Evolutionary conservation across 2,888 invertebrate genomes (phyloP).

Genomic region (Chrysolina oricalcia): DNA sequence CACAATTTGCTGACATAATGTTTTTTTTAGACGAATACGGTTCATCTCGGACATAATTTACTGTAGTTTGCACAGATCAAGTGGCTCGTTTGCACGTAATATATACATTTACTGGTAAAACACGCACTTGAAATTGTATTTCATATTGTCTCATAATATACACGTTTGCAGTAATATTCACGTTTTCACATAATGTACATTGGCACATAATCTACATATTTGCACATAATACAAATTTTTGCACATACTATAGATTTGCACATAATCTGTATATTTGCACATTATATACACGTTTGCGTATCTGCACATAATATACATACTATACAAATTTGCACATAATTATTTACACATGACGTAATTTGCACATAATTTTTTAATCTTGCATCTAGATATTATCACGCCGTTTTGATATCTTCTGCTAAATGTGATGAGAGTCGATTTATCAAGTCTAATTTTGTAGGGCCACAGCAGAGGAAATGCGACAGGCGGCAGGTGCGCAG

Average conservation of each 20-base stretch:
- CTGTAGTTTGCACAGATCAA: too few relatives aligned
- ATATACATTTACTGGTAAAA: not conserved
- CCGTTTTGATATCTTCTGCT: too few relatives aligned
- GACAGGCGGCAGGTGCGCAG: constrained; percentile 77
- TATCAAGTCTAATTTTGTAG: constrained; percentile 70
- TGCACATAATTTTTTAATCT: not conserved
- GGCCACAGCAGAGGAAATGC: constrained; percentile 87
- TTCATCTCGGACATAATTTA: too few relatives aligned
- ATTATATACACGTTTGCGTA: not conserved
- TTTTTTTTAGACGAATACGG: too few relatives aligned
- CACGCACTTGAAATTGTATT: not conserved
- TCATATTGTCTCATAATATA: not conserved
- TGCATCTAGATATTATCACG: not conserved
- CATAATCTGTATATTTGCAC: not conserved
- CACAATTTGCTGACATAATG: too few relatives aligned
- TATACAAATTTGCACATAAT: not conserved
- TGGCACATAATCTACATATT: not conserved
- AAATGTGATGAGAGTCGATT: not conserved
- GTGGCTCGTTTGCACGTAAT: not conserved
- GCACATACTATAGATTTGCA: not conserved
- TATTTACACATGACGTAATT: not conserved
- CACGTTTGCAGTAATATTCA: not conserved
- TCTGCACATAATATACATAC: not conserved
- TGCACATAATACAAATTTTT: not conserved
- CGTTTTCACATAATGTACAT: not conserved